phyloP scores from a whole-genome alignment of 2,113 vertebrate species.

The Agapornis roseicollis region DNA sequence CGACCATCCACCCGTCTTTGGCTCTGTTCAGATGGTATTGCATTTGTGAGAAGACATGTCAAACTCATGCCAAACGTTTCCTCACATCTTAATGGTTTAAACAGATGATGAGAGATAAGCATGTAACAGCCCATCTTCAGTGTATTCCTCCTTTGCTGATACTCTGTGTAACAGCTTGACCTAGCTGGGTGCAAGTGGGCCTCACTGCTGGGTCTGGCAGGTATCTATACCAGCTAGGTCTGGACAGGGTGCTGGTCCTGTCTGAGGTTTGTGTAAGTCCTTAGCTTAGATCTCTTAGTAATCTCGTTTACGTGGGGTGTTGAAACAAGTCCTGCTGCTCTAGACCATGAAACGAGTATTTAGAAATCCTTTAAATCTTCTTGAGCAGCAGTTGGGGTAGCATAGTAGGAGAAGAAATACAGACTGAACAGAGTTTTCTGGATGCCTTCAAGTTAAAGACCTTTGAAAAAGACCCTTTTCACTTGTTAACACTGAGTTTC shows the following conservation, averaged over 20 bases:
- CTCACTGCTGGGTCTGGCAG: not conserved
- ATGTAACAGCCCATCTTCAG: not conserved
- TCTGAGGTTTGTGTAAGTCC: not conserved
- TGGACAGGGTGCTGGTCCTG: not conserved
- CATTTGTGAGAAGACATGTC: not conserved
- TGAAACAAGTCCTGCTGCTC: not conserved
- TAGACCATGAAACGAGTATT: not conserved
- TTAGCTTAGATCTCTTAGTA: not conserved
- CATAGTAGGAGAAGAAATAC: not conserved
- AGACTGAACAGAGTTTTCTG: not conserved
- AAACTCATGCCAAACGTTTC: not conserved
- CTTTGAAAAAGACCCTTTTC: not conserved
- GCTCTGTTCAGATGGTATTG: not conserved
- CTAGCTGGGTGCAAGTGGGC: not conserved
- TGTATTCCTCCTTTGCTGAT: not conserved
- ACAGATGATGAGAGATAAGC: not conserved
- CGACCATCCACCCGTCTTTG: not conserved
- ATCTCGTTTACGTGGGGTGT: fast-evolving
- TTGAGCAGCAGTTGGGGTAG: not conserved
- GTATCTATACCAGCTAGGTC: not conserved
- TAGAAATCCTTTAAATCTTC: not conserved
- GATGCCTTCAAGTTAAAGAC: not conserved
- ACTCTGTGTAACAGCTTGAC: not conserved
- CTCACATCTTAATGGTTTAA: not conserved
- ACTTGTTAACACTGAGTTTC: not conserved